Percentiles rank a stretch among this genome's conserved stretches.
phyloP scores from a whole-genome alignment of 1,140 invertebrate genomes.

The Conopomorpha cramerella region DNA sequence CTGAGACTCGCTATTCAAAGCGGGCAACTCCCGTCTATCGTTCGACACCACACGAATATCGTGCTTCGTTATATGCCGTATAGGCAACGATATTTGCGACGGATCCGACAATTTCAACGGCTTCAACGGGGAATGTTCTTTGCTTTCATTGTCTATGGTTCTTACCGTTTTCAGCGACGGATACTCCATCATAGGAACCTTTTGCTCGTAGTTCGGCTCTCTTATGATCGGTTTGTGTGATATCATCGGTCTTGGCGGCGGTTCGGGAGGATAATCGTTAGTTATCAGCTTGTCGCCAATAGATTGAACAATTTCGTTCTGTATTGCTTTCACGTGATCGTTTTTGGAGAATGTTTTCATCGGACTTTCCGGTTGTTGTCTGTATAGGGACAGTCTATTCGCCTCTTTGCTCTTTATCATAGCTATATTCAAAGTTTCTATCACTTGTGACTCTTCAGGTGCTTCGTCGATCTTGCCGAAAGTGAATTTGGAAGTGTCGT shows the following conservation, averaged over 20 bases:
- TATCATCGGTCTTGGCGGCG: background rate
- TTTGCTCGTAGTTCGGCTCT: constrained; percentile 21
- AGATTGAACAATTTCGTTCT: background rate
- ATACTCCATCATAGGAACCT: background rate
- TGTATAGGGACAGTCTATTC: background rate
- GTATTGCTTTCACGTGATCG: background rate
- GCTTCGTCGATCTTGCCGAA: too few relatives aligned
- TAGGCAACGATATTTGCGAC: constrained; percentile 12
- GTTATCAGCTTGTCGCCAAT: too few relatives aligned
- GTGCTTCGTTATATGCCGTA: constrained; percentile 13
- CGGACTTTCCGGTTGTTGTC: background rate
- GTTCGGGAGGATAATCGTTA: background rate
- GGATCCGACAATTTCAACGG: background rate
- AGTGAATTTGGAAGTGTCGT: background rate
- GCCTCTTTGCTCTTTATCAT: constrained; percentile 13
- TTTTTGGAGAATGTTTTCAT: background rate
- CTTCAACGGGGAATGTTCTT: background rate
- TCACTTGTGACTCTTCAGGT: too few relatives aligned
- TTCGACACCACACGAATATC: constrained; percentile 16
- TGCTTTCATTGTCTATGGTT: constrained; percentile 8
- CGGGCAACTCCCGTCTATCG: background rate
- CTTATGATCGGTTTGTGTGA: too few relatives aligned
- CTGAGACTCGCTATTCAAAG: too few relatives aligned
- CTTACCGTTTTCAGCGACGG: constrained; percentile 15
- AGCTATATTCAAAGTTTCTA: constrained; percentile 30